These are phyloP conservation scores for Drosophila novamexicana DNA, from an alignment of 1,140 invertebrate genomes.

Conservation along the genomic window DNA sequence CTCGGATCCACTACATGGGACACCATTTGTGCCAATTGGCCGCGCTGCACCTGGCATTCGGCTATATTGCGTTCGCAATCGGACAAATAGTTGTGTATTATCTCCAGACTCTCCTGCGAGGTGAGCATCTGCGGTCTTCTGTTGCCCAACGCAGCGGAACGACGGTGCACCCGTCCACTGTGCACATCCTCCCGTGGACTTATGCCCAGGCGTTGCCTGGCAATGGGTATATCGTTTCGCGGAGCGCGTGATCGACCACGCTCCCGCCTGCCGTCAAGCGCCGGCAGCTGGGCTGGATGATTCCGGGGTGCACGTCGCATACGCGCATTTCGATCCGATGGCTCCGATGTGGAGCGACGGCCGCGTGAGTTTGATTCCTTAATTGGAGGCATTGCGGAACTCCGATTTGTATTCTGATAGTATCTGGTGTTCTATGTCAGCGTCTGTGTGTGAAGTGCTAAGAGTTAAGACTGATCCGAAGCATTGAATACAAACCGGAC, in stretches of 20 bases:
- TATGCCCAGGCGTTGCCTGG: background rate
- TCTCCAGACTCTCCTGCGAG: background rate
- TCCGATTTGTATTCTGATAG: background rate
- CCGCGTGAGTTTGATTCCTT: background rate
- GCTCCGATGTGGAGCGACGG: background rate
- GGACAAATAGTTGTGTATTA: background rate
- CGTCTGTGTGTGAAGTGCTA: background rate
- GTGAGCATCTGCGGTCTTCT: background rate
- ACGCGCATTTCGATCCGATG: background rate
- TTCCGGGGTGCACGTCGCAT: background rate
- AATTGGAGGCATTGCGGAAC: background rate
- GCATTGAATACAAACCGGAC: background rate
- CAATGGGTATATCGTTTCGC: background rate
- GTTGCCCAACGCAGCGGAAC: background rate
- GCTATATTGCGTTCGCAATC: slow-evolving; percentile 3
- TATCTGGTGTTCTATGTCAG: background rate
- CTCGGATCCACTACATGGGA: background rate
- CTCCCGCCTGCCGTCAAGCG: too few relatives aligned
- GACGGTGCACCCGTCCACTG: background rate
- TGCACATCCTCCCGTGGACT: background rate
- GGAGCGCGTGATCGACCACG: too few relatives aligned
- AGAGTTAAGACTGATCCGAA: background rate
- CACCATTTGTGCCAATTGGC: background rate
- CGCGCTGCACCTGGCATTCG: slow-evolving; percentile 4
- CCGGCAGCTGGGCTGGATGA: background rate